Percentiles rank a stretch among this genome's conserved stretches.
Conservation (phyloP, 2,113 vertebrate species). For the Seriola dumerili region DNA sequence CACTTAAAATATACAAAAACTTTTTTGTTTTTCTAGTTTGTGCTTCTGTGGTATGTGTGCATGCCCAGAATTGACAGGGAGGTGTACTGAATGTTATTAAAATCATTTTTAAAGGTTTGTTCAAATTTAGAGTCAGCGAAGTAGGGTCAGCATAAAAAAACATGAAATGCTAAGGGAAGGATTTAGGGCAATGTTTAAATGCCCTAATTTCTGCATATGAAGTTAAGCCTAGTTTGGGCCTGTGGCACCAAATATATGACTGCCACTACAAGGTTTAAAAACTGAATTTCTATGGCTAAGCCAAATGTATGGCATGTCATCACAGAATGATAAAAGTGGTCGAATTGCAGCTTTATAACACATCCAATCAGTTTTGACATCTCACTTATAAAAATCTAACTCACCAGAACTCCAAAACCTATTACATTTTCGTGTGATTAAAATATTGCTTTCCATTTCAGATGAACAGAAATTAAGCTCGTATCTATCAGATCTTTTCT, state of each 20-base stretch:
- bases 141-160: background rate
- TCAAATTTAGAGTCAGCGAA: background rate
- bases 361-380: background rate
- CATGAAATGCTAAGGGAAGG: background rate
- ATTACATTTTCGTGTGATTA: background rate
- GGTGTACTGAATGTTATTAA: background rate
- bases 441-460: constrained; percentile 5
- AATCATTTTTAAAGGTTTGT: constrained; percentile 47
- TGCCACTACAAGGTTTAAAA: constrained; percentile 6
- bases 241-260: background rate
- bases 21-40: background rate
- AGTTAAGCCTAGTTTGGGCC: background rate
- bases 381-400: background rate
- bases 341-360: background rate
- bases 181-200: constrained; percentile 72
- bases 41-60: background rate
- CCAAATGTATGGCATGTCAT: constrained; percentile 4
- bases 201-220: constrained; percentile 1
- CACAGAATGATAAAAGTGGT: constrained; percentile 1
- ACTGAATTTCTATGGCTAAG: background rate
- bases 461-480: background rate
- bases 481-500: background rate
- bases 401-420: background rate
- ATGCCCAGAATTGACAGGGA: constrained; percentile 78
- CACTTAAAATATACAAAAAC: background rate